Evolutionary conservation across 2,797 vertebrate species (phyloP).

Genomic region (Champsocephalus esox): DNA sequence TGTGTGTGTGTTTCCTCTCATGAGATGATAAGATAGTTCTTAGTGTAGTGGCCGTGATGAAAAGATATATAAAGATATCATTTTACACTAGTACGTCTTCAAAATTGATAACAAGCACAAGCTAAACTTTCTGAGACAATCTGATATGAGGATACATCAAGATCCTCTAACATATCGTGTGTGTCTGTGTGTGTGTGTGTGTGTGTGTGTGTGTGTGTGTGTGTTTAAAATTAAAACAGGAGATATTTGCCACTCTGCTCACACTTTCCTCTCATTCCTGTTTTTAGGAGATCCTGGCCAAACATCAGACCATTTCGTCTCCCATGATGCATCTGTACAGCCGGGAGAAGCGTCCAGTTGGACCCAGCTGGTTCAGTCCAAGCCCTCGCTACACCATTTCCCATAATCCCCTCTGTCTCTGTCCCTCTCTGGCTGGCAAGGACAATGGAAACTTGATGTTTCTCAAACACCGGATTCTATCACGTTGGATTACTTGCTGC

Average conservation of each 20-base stretch:
- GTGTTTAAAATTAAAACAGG: not conserved
- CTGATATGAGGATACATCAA: too few species aligned
- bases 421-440: not conserved
- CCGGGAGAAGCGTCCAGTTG: conserved; percentile 1
- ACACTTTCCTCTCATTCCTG: not conserved
- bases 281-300: conserved; percentile 11
- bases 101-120: too few species aligned
- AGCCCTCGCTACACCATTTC: conserved; percentile 8
- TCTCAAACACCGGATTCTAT: conserved; percentile 24
- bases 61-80: too few species aligned
- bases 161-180: too few species aligned
- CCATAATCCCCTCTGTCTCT: conserved; percentile 6
- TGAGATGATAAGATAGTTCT: too few species aligned
- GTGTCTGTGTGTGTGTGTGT: not conserved
- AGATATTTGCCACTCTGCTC: not conserved
- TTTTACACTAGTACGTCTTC: too few species aligned
- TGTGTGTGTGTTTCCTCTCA: too few species aligned
- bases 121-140: too few species aligned
- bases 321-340: conserved; percentile 49
- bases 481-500: conserved; percentile 20
- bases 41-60: too few species aligned
- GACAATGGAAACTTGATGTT: conserved; percentile 1
- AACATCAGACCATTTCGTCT: conserved; percentile 29
- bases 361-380: conserved; percentile 33
- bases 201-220: not conserved